Conservation (phyloP, 2,888 invertebrate species). For the Pristionchus fissidentatus region DNA sequence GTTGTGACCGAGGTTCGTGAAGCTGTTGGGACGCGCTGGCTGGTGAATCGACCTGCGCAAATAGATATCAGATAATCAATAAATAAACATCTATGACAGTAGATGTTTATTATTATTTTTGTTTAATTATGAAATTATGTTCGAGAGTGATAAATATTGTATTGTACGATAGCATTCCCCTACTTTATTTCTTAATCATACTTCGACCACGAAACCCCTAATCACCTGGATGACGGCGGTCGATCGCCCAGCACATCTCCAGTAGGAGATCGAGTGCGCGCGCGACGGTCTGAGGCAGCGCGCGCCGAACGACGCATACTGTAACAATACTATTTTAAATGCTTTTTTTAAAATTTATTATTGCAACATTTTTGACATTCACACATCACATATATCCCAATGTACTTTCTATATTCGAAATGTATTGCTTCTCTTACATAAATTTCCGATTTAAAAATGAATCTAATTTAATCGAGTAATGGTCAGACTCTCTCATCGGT, state of each 20-base stretch:
- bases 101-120: background rate
- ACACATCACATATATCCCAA: background rate
- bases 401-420: background rate
- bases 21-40: constrained; percentile 71
- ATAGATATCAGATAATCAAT: background rate
- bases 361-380: background rate
- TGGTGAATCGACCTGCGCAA: constrained; percentile 50
- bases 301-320: constrained; percentile 49
- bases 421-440: background rate
- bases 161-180: no score
- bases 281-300: constrained; percentile 62
- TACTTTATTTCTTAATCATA: no score
- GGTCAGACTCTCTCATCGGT: background rate
- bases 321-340: no score
- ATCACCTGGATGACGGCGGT: constrained; percentile 50
- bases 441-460: background rate
- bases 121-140: background rate
- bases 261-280: constrained; percentile 68
- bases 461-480: background rate
- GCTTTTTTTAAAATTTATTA: no score
- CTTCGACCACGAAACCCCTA: background rate
- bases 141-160: background rate
- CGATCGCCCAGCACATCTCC: constrained; percentile 53
- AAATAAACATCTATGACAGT: background rate
- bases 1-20: constrained; percentile 74